Percentiles rank a stretch among this genome's conserved stretches.
These are phyloP conservation scores for Eupristina koningsbergeri DNA, from an alignment of 1,140 invertebrate species.

Conservation along the genomic window DNA sequence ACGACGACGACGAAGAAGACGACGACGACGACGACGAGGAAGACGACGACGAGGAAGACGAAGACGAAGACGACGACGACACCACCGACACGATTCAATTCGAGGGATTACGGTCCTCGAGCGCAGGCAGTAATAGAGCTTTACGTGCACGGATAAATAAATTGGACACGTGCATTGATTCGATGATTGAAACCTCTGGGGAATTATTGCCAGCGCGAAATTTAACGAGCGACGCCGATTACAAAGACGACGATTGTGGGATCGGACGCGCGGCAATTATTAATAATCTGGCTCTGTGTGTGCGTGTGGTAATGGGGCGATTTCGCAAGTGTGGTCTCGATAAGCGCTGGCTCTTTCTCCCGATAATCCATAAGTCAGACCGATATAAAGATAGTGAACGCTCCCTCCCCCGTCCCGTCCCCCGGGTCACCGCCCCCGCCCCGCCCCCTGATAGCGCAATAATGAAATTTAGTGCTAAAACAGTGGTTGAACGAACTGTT, in stretches of 20 bases:
- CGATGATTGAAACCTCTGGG: constrained; percentile 7
- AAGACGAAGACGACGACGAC: neutral
- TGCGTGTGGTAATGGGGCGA: neutral
- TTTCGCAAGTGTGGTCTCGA: neutral
- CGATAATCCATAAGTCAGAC: no score
- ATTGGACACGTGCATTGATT: constrained; percentile 25
- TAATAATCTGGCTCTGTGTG: no score
- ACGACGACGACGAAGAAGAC: neutral
- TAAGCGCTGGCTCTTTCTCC: neutral
- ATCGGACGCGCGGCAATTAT: neutral
- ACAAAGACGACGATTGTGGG: neutral
- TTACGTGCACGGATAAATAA: constrained; percentile 23
- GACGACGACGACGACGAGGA: neutral
- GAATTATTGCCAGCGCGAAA: constrained; percentile 18
- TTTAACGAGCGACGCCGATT: neutral
- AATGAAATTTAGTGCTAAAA: neutral
- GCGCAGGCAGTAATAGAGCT: constrained; percentile 30
- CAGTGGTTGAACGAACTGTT: neutral
- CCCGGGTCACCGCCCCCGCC: no score
- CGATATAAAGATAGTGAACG: neutral
- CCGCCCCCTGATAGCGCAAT: neutral
- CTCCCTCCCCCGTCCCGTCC: neutral
- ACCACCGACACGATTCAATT: neutral
- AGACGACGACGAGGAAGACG: neutral
- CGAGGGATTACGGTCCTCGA: neutral